These are phyloP conservation scores for Ornithorhynchus anatinus DNA, from an alignment of 2,113 vertebrate species.

Conservation along the genomic window DNA sequence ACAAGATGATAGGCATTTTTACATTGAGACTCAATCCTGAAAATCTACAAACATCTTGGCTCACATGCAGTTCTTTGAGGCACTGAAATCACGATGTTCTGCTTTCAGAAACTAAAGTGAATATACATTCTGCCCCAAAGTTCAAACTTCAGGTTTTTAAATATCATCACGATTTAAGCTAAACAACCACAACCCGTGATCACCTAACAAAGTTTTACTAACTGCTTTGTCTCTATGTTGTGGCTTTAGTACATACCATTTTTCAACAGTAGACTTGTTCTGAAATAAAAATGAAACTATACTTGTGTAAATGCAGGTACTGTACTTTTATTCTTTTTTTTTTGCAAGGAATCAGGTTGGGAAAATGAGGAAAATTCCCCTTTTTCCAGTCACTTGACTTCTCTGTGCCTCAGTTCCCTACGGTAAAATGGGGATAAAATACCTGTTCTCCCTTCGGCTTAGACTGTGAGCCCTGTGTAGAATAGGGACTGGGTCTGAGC, in stretches of 20 bases:
- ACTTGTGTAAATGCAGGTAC: conserved; percentile 69
- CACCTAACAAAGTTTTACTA: conserved; percentile 60
- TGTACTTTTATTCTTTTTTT: no score
- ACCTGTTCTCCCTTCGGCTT: no score
- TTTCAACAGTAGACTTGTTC: conserved; percentile 72
- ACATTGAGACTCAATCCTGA: conserved; percentile 45
- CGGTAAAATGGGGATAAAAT: no score
- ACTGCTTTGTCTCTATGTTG: conserved; percentile 62
- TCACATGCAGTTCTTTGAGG: conserved; percentile 42
- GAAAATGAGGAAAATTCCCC: no score
- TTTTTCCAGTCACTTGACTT: no score
- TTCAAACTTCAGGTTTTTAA: conserved; percentile 54
- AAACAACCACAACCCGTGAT: conserved; percentile 48
- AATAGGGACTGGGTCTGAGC: no score
- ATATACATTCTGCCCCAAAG: conserved; percentile 51
- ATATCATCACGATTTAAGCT: conserved; percentile 52
- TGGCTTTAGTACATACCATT: conserved; percentile 70
- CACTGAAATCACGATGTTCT: conserved; percentile 43
- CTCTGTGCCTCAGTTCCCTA: no score
- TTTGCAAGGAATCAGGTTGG: no score
- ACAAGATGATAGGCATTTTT: conserved; percentile 38
- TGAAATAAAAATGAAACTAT: conserved; percentile 67
- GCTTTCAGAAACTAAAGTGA: conserved; percentile 61
- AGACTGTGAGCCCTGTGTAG: no score
- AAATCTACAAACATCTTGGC: conserved; percentile 35